Conservation (phyloP, 2,888 invertebrate genomes). For the Tinea pellionella region DNA sequence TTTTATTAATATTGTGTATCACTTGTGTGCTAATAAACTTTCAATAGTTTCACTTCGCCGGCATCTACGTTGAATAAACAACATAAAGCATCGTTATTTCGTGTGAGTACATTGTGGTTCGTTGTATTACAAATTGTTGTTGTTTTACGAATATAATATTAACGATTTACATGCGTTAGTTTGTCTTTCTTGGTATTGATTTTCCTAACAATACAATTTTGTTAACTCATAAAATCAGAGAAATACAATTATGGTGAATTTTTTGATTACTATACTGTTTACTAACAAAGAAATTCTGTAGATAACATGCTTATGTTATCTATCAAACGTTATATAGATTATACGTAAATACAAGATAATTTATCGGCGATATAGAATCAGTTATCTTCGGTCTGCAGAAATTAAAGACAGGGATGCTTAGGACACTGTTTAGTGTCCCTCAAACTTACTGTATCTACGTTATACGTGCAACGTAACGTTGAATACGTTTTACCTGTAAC, state of each 20-base stretch:
- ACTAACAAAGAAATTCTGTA: not conserved
- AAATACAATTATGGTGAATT: not conserved
- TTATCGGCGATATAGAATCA: too few species aligned
- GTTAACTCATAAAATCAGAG: not conserved
- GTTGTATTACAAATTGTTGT: not conserved
- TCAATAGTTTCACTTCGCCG: not conserved
- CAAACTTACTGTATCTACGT: too few species aligned
- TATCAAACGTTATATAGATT: too few species aligned
- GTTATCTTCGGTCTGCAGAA: too few species aligned
- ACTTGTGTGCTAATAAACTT: conserved; percentile 15
- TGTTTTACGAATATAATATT: not conserved
- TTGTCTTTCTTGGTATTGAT: not conserved
- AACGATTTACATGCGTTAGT: not conserved
- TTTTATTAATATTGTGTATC: conserved; percentile 31
- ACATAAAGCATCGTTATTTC: not conserved
- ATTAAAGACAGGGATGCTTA: too few species aligned
- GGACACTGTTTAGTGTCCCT: too few species aligned
- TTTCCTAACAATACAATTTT: not conserved
- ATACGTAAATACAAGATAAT: too few species aligned
- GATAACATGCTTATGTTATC: not conserved
- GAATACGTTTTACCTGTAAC: too few species aligned
- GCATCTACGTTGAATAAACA: not conserved
- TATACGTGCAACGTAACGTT: too few species aligned
- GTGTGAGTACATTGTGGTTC: not conserved
- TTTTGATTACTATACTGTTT: not conserved